Evolutionary conservation across 2,113 vertebrate species (phyloP), one percentile per base, ranked within the genome.

Genomic region (Diadophis punctatus): DNA sequence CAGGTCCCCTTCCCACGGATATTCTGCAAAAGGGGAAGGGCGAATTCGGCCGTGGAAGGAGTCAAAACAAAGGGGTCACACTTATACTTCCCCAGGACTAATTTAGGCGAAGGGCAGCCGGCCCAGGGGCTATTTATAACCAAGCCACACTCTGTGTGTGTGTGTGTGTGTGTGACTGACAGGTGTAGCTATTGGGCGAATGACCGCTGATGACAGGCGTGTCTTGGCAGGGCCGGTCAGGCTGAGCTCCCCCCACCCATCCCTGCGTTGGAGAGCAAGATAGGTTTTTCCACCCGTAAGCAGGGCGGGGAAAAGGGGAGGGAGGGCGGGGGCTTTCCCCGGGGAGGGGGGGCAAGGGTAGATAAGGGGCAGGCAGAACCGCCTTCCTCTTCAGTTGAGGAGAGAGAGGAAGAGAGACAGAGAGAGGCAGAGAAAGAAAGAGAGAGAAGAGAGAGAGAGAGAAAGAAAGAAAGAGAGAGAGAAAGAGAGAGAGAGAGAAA

Each of bases 61-160:
- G 2, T 1, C 55, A 18, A 53, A 4, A 94, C 7, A 55, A 55
- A n/a, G 9, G 91, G 93, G 51, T 95, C 96, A 97, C 96, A 96
- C 94, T 95, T 94, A 87, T 93, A 90, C 68, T 95, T 91, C 14
- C 93, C 94, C 56, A 49, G 96, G 95, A 93, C 98, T 97, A 97
- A 97, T 97, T 98, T 97, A 97, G 98, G 97, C 95, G 96, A 97
- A 97, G 96, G 93, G 34, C 90, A 9, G 46, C 7, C 25, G 51
- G 92, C 95, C 93, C 86, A n/a, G 89, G 52, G 92, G 87, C 94
- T 97, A 97, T 98, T 97, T 97, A 95, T 94, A 96, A 94, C 27
- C 0, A 0, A 2, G 3, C 0, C 0, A 1, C 68, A 0, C 1
- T 56, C 20, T 55, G 18, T 55, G 8, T 30, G 8, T 30, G 3